phyloP scores from a whole-genome alignment of 2,797 vertebrate species.

The Synaphobranchus kaupii region DNA sequence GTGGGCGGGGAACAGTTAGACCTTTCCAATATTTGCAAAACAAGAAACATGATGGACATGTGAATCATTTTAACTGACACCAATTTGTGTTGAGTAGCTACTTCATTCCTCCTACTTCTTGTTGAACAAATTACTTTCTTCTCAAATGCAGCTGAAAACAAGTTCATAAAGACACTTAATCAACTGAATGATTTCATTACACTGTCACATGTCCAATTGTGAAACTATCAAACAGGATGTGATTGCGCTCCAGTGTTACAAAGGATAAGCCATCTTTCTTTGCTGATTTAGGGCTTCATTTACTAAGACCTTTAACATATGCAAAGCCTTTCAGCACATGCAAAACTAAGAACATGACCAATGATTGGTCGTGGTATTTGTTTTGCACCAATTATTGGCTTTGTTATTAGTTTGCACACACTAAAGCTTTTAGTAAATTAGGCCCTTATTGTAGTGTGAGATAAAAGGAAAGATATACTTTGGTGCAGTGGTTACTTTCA shows the following conservation, averaged over 20 bases:
- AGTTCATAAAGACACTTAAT: background rate
- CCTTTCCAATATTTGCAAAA: background rate
- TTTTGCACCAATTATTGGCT: no score
- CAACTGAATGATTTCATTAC: slow-evolving; percentile 10
- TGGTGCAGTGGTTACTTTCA: background rate
- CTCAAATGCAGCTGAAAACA: background rate
- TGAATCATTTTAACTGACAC: background rate
- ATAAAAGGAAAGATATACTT: background rate
- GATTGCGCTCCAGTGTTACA: background rate
- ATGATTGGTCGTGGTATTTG: no score
- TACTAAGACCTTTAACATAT: no score
- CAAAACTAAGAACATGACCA: no score
- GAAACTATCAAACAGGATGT: slow-evolving; percentile 5
- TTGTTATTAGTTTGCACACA: no score
- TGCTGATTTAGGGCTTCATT: background rate
- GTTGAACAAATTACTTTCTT: background rate
- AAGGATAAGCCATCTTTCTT: background rate
- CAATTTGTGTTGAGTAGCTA: background rate
- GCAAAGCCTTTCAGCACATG: no score
- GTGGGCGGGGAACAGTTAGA: background rate
- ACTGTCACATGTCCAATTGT: background rate
- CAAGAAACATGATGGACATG: background rate
- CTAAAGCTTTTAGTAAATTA: no score
- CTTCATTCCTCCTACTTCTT: background rate
- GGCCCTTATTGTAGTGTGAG: background rate